These are phyloP conservation scores for Marasmarcha lunaedactyla DNA, from an alignment of 2,888 invertebrate species.

Conservation along the genomic window DNA sequence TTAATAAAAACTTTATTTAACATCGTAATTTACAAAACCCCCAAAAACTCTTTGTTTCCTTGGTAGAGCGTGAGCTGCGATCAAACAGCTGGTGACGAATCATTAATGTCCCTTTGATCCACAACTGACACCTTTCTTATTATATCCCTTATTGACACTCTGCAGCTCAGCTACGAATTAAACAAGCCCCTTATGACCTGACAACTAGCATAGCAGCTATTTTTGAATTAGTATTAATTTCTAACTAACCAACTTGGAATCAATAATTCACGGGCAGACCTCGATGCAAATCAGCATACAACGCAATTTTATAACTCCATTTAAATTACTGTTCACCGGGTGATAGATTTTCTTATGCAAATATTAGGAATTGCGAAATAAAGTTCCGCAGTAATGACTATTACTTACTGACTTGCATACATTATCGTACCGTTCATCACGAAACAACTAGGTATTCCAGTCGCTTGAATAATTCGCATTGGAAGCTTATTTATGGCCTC, in stretches of 20 bases:
- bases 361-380: conserved; percentile 26
- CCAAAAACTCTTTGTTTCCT: too few relatives aligned
- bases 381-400: conserved; percentile 34
- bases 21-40: too few relatives aligned
- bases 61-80: conserved; percentile 28
- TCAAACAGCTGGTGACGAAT: conserved; percentile 37
- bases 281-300: conserved; percentile 4
- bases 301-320: conserved; percentile 28
- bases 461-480: conserved; percentile 35
- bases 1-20: too few relatives aligned
- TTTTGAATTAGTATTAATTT: too few relatives aligned
- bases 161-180: too few relatives aligned
- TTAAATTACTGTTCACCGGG: conserved; percentile 23
- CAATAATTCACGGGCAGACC: not conserved
- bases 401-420: conserved; percentile 29
- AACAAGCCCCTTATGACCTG: too few relatives aligned
- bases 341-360: conserved; percentile 42
- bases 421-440: conserved; percentile 44
- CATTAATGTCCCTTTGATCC: conserved; percentile 40
- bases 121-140: conserved; percentile 16
- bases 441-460: conserved; percentile 30
- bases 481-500: conserved; percentile 34
- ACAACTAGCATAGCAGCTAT: too few relatives aligned
- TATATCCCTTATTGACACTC: too few relatives aligned
- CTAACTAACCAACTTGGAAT: too few relatives aligned